These are phyloP conservation scores for Hydrocynus forskahlii DNA, from an alignment of 2,797 vertebrate species.

Conservation along the genomic window DNA sequence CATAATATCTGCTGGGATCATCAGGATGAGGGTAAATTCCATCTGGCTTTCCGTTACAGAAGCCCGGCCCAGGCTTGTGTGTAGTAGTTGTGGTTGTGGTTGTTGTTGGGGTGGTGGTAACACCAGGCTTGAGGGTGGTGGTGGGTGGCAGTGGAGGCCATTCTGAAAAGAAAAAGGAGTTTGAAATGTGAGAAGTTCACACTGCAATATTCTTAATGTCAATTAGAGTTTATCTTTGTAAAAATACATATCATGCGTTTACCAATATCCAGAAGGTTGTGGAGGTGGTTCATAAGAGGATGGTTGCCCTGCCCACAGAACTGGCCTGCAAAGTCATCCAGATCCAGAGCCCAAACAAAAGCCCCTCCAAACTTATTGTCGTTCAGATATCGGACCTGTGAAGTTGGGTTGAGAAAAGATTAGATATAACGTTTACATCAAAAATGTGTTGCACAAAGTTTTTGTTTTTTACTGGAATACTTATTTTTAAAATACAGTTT, in stretches of 20 bases:
- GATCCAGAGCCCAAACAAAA: constrained; percentile 77
- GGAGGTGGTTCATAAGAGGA: constrained; percentile 67
- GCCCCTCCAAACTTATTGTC: constrained; percentile 73
- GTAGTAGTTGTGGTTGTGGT: constrained; percentile 50
- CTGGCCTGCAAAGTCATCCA: constrained; percentile 72
- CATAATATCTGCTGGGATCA: constrained; percentile 59
- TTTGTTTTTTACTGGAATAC: no score
- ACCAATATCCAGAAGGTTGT: constrained; percentile 67
- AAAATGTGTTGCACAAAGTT: no score
- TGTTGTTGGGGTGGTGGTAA: constrained; percentile 32
- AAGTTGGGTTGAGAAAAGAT: not conserved
- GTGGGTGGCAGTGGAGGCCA: constrained; percentile 48
- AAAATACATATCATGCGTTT: constrained; percentile 20
- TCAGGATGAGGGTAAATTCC: constrained; percentile 62
- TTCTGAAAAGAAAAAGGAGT: constrained; percentile 29
- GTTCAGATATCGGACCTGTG: constrained; percentile 71
- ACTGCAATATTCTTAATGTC: not conserved
- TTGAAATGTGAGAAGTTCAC: not conserved
- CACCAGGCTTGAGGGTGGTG: constrained; percentile 54
- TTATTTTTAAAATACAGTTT: no score
- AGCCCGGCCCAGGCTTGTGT: constrained; percentile 51
- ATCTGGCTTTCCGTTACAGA: constrained; percentile 65
- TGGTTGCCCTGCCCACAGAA: no score
- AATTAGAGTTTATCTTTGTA: not conserved
- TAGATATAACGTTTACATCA: no score